Conservation (phyloP, 2,113 vertebrate genomes). For the Agelaius tricolor region DNA sequence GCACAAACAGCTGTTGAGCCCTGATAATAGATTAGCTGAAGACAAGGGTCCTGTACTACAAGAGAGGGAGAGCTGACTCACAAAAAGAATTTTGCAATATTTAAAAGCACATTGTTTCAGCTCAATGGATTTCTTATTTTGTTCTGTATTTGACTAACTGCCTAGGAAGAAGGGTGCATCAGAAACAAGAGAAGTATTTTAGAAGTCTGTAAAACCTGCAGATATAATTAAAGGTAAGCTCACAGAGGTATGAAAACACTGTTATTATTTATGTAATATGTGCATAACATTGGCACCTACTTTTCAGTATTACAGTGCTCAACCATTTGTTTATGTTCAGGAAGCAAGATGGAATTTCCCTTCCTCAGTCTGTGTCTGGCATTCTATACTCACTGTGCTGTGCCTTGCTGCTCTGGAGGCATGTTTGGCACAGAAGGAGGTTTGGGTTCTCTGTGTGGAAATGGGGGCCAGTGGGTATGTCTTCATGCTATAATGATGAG, state of each 20-base stretch:
- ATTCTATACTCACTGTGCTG: background rate
- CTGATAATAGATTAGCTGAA: slow-evolving; percentile 46
- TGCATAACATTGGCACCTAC: background rate
- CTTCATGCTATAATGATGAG: background rate
- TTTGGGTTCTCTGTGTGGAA: background rate
- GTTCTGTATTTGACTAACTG: background rate
- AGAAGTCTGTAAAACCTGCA: background rate
- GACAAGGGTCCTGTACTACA: background rate
- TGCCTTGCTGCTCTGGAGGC: background rate
- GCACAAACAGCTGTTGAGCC: background rate
- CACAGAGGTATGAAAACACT: background rate
- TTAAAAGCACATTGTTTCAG: background rate
- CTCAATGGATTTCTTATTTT: background rate
- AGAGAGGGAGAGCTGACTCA: background rate
- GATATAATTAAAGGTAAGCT: slow-evolving; percentile 10
- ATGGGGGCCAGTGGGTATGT: background rate
- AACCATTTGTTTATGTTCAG: background rate
- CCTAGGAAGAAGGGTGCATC: background rate
- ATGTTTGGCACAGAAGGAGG: background rate
- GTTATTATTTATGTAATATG: background rate
- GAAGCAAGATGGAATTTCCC: background rate
- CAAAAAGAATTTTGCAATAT: background rate
- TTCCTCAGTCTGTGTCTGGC: background rate
- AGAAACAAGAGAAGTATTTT: background rate
- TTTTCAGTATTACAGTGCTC: background rate